Base-by-base conservation (phyloP, 2,797 vertebrate genomes). In the Zenarchopterus dispar region DNA sequence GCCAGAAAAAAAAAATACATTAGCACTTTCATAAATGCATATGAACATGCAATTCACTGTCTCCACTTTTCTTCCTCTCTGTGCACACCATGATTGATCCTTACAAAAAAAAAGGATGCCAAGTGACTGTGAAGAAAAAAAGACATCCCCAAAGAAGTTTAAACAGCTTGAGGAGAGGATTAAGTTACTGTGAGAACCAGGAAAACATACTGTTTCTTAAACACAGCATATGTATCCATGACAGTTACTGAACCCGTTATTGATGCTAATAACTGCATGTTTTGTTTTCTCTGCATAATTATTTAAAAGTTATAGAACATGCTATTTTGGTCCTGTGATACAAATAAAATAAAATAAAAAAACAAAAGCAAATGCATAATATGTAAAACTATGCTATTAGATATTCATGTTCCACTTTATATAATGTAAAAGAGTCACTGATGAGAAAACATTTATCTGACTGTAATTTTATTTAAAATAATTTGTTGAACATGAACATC, bases 1-100 rank as follows among this genome's bases (percentile, higher is more conserved):
- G 78, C 49, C 70, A 76, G 67, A 62, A 68, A 45, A 61, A 75
- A 75, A 72, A 69, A 58, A 70, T 45, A 63, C 36, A 61, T 70
- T 71, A 53, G 62, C 50, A 62, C 21, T 8, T 60, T 78, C 65
- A 67, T 69, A 61, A 64, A 65, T 46, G 53, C 77, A 54, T 26
- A 69, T 31, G 62, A 62, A 71, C 21, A 23, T 31, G 67, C 47
- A 48, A 52, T 66, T 72, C 47, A 43, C 62, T 71, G 63, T 71
- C 47, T 47, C 54, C 41, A 4, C 72, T 52, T 49, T 56, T 64
- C 53, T 57, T 52, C 54, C 56, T 65, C 33, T 51, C 24, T 61
- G 24, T 60, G 56, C 21, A 31, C 54, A 55, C 42, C 42, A 52
- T 47, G 48, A 62, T 77, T 28, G 28, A 28, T 28, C 28, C 18